Conservation (phyloP, 1,140 invertebrate genomes). For the Laupala kohalensis region DNA sequence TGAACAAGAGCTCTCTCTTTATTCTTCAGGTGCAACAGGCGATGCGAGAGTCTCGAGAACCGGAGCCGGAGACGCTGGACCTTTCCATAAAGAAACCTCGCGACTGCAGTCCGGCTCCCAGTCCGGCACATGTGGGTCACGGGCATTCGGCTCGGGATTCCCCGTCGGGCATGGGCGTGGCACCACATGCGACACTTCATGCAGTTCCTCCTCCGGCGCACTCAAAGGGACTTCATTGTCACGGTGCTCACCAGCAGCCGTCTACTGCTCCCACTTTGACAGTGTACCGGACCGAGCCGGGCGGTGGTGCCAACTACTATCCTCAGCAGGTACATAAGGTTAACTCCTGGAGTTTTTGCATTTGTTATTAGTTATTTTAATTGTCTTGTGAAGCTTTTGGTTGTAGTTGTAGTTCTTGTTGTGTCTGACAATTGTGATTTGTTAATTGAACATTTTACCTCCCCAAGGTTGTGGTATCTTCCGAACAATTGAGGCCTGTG, state of each 20-base stretch:
- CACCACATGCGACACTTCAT: constrained; percentile 2
- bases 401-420: not conserved
- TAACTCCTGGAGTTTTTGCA: too few relatives aligned
- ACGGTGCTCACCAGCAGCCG: constrained; percentile 27
- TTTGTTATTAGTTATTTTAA: too few relatives aligned
- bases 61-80: constrained; percentile 56
- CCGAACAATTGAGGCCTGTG: constrained; percentile 20
- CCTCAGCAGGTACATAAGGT: not conserved
- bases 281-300: constrained; percentile 25
- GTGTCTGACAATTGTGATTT: not conserved
- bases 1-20: too few relatives aligned
- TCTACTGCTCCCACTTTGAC: constrained; percentile 27
- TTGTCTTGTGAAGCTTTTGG: too few relatives aligned
- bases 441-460: not conserved
- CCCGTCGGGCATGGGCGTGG: not conserved
- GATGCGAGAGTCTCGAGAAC: constrained; percentile 28
- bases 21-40: constrained; percentile 42
- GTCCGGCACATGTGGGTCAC: constrained; percentile 4
- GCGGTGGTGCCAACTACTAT: not conserved
- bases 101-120: constrained; percentile 8
- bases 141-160: constrained; percentile 2
- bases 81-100: constrained; percentile 67
- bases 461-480: constrained; percentile 19
- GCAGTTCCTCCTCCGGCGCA: constrained; percentile 9
- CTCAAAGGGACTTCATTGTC: not conserved